Evolutionary conservation across 2,797 vertebrate genomes (phyloP), one percentile per base, ranked within the genome.

Genomic region (Thalassophryne amazonica): DNA sequence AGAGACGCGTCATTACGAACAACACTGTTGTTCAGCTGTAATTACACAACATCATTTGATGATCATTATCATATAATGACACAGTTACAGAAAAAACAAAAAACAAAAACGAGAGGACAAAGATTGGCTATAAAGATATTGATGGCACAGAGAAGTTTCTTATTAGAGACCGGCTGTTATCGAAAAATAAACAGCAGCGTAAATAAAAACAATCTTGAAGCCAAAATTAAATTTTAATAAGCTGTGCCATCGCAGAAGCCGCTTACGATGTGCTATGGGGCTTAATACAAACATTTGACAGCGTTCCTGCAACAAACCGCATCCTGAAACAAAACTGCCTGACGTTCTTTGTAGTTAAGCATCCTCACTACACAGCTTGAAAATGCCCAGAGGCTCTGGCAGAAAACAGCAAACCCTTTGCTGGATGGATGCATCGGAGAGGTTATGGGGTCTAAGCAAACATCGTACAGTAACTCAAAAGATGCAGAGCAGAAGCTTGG

Each of bases 311-410:
- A 63, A 73, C 58, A 59, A 76, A 60, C 37, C 28, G 37, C 55
- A 59, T 78, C 48, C 56, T 67, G 79, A 84, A 79, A 86, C 82
- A 85, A 83, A 84, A 76, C 73, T 57, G 60, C 47, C 63, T 69
- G 61, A 75, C 82, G 65, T 76, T 81, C 72, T 80, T 86, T 86
- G 78, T 76, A 78, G 77, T 78, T 76, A 61, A 84, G 73, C 68
- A 61, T 77, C 62, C 58, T 78, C 60, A 51, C 72, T 56, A 42
- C 63, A 42, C 42, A 76, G 69, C 64, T 32, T 42, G 24, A 20
- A 58, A 73, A 71, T 66, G 70, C 80, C 80, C 70, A 70, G 56
- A 78, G 83, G 80, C 80, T 64, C 47, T 48, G 32, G 66, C 47
- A 60, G 57, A 72, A 66, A 78, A 57, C 60, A 66, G 33, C 37